Conservation (phyloP, 2,797 vertebrate genomes). For the Tokudaia tokunoshimensis region DNA sequence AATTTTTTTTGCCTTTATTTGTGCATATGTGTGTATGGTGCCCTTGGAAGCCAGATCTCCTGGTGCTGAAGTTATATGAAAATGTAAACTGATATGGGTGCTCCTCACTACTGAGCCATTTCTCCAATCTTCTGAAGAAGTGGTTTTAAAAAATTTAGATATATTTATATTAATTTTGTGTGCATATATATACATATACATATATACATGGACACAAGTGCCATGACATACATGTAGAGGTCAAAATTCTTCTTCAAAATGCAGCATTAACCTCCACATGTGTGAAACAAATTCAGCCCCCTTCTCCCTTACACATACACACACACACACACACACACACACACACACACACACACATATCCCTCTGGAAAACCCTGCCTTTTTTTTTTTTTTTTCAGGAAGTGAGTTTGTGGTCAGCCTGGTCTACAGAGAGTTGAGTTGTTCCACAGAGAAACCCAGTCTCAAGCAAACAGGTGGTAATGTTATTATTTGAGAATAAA, state of each 20-base stretch:
- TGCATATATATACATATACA: not conserved
- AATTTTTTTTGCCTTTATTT: not conserved
- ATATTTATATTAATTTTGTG: not conserved
- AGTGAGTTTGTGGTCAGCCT: not conserved
- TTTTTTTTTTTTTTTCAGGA: not conserved
- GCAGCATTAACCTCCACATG: not conserved
- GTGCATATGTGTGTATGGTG: not conserved
- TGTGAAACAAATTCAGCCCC: not conserved
- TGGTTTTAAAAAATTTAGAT: not conserved
- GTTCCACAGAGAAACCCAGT: not conserved
- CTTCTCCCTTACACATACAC: too few species aligned
- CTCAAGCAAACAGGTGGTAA: not conserved
- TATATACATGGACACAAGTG: too few species aligned
- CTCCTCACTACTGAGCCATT: not conserved
- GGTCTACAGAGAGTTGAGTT: not conserved
- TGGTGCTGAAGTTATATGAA: not conserved
- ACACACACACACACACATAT: not conserved
- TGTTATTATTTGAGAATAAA: slow-evolving; percentile 59
- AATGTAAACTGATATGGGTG: not conserved
- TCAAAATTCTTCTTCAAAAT: slow-evolving; percentile 52
- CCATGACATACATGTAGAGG: not conserved
- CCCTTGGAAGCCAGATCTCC: not conserved
- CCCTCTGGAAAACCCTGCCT: slow-evolving; percentile 7
- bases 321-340: not conserved
- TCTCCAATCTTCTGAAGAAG: not conserved